phyloP scores from a whole-genome alignment of 2,113 vertebrate genomes.

The Otocyon megalotis region DNA sequence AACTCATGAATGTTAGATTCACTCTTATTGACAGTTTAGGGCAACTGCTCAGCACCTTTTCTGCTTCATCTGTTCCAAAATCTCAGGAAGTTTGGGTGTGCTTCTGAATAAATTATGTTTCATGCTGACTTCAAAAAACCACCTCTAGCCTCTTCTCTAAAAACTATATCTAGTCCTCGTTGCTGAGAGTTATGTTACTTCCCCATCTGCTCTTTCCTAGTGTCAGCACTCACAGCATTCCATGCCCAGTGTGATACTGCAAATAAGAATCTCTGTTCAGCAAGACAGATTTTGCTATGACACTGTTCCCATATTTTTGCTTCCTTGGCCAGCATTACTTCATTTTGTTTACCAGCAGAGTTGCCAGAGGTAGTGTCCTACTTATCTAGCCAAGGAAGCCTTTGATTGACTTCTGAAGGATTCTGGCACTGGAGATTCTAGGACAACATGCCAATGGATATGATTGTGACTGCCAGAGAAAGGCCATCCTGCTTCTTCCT shows the following conservation, averaged over 20 bases:
- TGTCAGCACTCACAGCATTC: constrained; percentile 73
- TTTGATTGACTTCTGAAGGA: not conserved
- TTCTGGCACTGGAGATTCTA: not conserved
- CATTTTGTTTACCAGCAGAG: constrained; percentile 23
- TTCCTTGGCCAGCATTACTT: not conserved
- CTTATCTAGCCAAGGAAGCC: not conserved
- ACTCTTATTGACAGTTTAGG: constrained; percentile 74
- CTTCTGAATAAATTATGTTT: constrained; percentile 71
- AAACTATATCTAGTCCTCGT: constrained; percentile 73
- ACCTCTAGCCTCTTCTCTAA: constrained; percentile 54
- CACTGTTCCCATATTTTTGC: constrained; percentile 1
- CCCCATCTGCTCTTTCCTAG: constrained; percentile 85
- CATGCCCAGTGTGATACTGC: constrained; percentile 76
- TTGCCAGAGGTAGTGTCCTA: not conserved
- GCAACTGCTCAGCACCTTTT: constrained; percentile 70
- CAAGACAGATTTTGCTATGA: constrained; percentile 65
- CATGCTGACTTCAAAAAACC: constrained; percentile 61
- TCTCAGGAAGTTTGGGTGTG: constrained; percentile 36
- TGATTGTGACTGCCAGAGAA: not conserved
- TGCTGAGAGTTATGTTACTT: constrained; percentile 81
- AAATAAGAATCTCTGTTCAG: constrained; percentile 74
- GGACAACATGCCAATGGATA: not conserved
- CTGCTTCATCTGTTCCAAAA: constrained; percentile 80
- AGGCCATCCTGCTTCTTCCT: not conserved
- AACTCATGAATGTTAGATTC: constrained; percentile 77